A percentile compares a stretch with the other conserved stretches of the same genome.
Evolutionary conservation across 2,797 vertebrate genomes (phyloP).

Genomic region (Loris lydekkerianus): DNA sequence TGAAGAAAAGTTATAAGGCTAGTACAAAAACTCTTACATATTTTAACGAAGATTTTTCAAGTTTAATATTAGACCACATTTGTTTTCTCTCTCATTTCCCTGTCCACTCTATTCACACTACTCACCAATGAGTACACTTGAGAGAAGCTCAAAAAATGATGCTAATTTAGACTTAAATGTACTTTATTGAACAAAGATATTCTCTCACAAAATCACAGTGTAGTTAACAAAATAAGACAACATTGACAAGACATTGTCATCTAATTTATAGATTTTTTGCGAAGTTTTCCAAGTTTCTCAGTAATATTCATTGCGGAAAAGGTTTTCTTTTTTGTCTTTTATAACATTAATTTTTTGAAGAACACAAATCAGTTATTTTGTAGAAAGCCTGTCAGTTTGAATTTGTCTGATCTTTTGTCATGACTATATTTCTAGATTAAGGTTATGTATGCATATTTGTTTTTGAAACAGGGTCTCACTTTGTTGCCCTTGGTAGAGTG

Average conservation of each 20-base stretch:
- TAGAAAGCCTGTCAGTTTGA: background rate
- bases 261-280: background rate
- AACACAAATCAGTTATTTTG: background rate
- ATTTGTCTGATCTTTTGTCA: background rate
- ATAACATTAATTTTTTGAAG: background rate
- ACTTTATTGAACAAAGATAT: conserved; percentile 6
- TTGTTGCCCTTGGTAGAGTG: no score
- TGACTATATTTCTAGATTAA: background rate
- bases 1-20: background rate
- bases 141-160: conserved; percentile 45
- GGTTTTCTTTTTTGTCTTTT: background rate
- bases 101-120: no score
- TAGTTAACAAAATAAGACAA: conserved; percentile 25
- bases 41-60: conserved; percentile 25
- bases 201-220: conserved; percentile 12
- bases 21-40: background rate
- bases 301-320: background rate
- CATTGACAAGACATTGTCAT: background rate
- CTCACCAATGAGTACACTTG: background rate
- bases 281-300: background rate
- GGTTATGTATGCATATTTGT: no score
- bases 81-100: background rate
- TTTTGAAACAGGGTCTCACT: no score
- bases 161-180: background rate
- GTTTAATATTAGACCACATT: background rate